Evolutionary conservation across 2,888 invertebrate species (phyloP).

Genomic region (Leucophenga maculata): DNA sequence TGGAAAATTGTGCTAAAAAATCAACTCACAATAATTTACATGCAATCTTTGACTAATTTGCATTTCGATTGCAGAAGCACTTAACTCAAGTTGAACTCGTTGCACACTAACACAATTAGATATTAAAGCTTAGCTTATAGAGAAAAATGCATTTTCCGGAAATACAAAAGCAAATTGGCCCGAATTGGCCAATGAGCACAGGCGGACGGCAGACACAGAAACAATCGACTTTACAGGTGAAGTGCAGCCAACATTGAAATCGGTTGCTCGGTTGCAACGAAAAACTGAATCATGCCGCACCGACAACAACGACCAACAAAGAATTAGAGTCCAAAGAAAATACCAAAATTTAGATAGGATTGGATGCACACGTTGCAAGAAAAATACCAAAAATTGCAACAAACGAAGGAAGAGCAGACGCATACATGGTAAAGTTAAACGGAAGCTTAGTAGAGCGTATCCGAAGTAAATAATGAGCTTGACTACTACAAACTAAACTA

Average conservation of each 20-base stretch:
- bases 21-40: conserved; percentile 20
- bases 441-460: conserved; percentile 68
- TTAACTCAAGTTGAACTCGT: conserved; percentile 29
- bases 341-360: conserved; percentile 1
- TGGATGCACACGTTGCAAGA: not conserved
- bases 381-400: conserved; percentile 50
- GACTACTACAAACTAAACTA: conserved; percentile 34
- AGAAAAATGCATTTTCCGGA: conserved; percentile 29
- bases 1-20: no score
- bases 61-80: conserved; percentile 3
- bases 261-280: conserved; percentile 1
- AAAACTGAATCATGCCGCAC: conserved; percentile 48
- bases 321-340: conserved; percentile 2
- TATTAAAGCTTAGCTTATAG: conserved; percentile 47
- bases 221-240: conserved; percentile 8
- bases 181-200: conserved; percentile 21
- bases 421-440: conserved; percentile 44
- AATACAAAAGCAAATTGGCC: conserved; percentile 17
- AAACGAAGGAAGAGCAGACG: conserved; percentile 27
- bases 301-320: conserved; percentile 18
- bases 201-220: not conserved
- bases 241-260: no score
- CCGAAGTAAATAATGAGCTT: conserved; percentile 53
- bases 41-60: conserved; percentile 19
- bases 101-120: conserved; percentile 60